Base-by-base conservation (phyloP, 2,888 invertebrate genomes). In the Augiades crinisus region DNA sequence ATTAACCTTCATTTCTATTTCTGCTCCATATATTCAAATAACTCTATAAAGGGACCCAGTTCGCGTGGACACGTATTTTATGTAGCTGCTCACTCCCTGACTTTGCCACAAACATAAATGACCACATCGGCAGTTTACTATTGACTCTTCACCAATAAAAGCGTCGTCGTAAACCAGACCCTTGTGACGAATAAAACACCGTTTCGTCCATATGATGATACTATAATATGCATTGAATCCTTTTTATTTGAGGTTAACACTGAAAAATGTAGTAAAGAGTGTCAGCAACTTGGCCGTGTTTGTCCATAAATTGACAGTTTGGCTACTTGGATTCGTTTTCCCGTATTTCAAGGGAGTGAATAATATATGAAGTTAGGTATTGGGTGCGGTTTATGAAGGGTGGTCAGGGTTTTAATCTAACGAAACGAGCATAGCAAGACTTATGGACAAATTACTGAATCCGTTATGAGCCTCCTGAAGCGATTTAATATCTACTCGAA, bases 371-470 rank as follows among this genome's bases (percentile, higher is more conserved):
- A 70, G 64, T 72, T 68, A 74, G 78, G 80, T 65, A 63, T 63
- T 63, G 75, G 82, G 78, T 72, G 71, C 74, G 80, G 88, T 88
- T 87, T 87, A 88, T 83, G 85, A 84, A 81, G 87, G 87, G 83
- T 77, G 77, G 79, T 75, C 62, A 66, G 76, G 81, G 82, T 81
- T 88, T 89, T 88, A 87, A 88, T 88, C 87, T 85, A 70, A 70
- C 65, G 70, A 68, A 82, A 83, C 81, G 82, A 80, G 86, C 83
- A 84, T 87, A 87, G 86, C 82, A 84, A 87, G 86, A 88, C 78
- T 78, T 81, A 85, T 86, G 83, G 80, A 71, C 76, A 82, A 89
- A 89, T 88, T 84, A 85, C 85, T 78, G 84, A 84, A 86, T 87
- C 70, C 72, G 78, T 80, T 85, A 85, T 82, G 72, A 81, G 81